Percentiles rank a stretch among this genome's conserved stretches.
Evolutionary conservation across 1,140 invertebrate genomes (phyloP).

Genomic region (Heterodera schachtii): DNA sequence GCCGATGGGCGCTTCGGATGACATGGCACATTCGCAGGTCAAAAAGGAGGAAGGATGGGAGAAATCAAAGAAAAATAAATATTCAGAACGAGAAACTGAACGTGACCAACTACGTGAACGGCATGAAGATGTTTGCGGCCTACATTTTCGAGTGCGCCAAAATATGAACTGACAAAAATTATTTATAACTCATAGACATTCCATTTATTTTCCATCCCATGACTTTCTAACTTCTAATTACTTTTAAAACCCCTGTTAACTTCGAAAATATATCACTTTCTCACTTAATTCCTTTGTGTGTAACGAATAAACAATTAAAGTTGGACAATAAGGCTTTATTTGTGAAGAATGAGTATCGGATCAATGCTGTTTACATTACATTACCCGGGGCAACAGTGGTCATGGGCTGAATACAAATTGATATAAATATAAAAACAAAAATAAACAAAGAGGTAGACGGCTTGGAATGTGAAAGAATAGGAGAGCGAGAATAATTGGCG

Average conservation of each 20-base stretch:
- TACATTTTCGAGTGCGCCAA: constrained; percentile 50
- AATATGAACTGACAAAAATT: constrained; percentile 10
- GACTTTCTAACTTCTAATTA: too few species aligned
- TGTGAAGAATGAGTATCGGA: too few species aligned
- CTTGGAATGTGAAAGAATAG: not conserved
- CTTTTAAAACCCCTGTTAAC: too few species aligned
- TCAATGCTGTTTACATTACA: not conserved
- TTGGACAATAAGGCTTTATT: too few species aligned
- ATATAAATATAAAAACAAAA: not conserved
- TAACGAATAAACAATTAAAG: too few species aligned
- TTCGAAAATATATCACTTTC: too few species aligned
- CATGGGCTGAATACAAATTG: not conserved
- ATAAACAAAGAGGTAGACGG: not conserved
- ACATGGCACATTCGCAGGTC: constrained; percentile 87
- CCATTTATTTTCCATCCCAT: too few species aligned
- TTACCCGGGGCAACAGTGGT: not conserved
- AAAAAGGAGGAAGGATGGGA: not conserved
- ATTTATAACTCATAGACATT: too few species aligned
- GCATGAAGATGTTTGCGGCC: constrained; percentile 48
- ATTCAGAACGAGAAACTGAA: constrained; percentile 50
- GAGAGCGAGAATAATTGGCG: not conserved
- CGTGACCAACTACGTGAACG: constrained; percentile 51
- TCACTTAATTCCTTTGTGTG: too few species aligned
- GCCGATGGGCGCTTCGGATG: constrained; percentile 84
- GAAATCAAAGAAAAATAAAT: not conserved